Base-by-base conservation (phyloP, 30 jellyfish, hydroid and myxozoan species). In the Aurelia aurita region DNA sequence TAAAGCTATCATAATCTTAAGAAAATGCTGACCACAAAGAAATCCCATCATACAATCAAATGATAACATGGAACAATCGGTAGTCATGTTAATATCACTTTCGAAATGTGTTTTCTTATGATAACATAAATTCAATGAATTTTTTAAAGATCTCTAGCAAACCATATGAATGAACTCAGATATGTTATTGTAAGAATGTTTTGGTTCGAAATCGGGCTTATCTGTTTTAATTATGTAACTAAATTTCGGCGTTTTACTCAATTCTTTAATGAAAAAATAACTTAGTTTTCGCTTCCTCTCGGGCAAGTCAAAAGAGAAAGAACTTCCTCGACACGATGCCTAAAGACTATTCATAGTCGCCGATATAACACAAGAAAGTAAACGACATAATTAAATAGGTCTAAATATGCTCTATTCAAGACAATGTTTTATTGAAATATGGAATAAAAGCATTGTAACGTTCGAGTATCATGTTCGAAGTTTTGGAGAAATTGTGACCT, bases 241-340 rank as follows among this genome's bases (percentile, higher is more conserved):
- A 75, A 25, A 46, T 75, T 75, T 75, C 87, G 87, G 87, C 87
- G 59, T 74, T 32, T 74, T 54, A 39, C 47, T 22, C 59, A 58
- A 35, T 43, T 20, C 21, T 75, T 27, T 75, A 53, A 47, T 75
- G 87, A 57, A 45, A 75, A 57, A 22, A 75, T 75, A 75, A 75
- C 65, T 47, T 75, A 23, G 76, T 75, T 75, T 43, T 73, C 59
- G 87, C 59, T 75, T 75, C 87, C 87, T 68, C 66, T 75, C 87
- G 87, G 87, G 22, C 46, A 15, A 55, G 11, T 55, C 77, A 58
- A 75, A 75, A 25, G 28, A 75, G 87, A 58, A 47, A 75, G 59
- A 69, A 75, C 64, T 75, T 75, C 87, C 87, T 67, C 59, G 58
- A 65, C 63, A 75, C 69, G 76, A 23, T 0, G 51, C 51, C 51